Base-by-base conservation (phyloP, 2,113 vertebrate species). In the Ceratotherium simum region DNA sequence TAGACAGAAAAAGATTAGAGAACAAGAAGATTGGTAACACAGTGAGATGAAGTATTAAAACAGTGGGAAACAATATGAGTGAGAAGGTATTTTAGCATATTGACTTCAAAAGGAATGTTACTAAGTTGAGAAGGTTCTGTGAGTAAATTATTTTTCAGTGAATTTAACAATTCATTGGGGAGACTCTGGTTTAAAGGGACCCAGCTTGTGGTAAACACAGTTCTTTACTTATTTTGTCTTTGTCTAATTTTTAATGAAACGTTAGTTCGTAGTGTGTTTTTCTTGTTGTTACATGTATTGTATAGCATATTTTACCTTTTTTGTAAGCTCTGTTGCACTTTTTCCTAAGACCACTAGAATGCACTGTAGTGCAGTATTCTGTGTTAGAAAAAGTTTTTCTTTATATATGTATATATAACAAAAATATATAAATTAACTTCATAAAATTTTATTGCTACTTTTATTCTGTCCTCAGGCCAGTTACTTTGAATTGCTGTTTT, bases 301-400 rank as follows among this genome's bases (percentile, higher is more conserved):
- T 82, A 18, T 90, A 88, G 39, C 86, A 33, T 95, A 27, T 88
- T 97, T 97, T 93, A 16, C 10, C 8, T 36, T 88, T 97, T 86
- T 76, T 72, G 23, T 89, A 82, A 94, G 4, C 94, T 98, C 48
- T 96, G 76, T n/a, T 98, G 98, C 95, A 98, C 65, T 98, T 98
- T 98, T 97, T 95, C 65, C 67, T 90, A 31, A 82, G 94, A 96
- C 97, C 97, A 98, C 97, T 97, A 98, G 96, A 97, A 95, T 98
- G 97, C 97, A 97, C 90, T 98, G 65, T 96, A 95, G 96, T 79
- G 85, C 91, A 97, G 62, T 31, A 39, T 89, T 97, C 70, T 78
- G 17, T 79, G n/a, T 95, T 95, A 84, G n/a, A 58, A 94, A 92
- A 64, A 73, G 18, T 54, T 92, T 73, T 92, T 92, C n/a, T 39